phyloP scores from a whole-genome alignment of 1,140 invertebrate genomes.

The Caenorhabditis remanei region DNA sequence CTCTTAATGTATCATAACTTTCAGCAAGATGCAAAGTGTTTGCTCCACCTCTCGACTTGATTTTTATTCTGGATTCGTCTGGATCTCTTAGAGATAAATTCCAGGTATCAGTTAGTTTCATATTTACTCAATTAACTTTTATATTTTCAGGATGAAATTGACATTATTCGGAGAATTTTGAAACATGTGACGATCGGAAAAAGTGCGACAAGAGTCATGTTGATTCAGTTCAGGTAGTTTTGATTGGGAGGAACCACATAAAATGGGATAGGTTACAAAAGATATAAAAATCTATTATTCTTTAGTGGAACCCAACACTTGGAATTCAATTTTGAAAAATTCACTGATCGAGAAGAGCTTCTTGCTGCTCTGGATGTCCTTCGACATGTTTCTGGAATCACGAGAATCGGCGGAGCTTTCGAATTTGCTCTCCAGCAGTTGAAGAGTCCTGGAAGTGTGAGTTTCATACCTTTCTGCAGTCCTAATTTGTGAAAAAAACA shows the following conservation, averaged over 20 bases:
- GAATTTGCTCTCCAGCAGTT: conserved; percentile 73
- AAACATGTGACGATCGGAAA: conserved; percentile 76
- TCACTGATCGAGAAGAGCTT: conserved; percentile 71
- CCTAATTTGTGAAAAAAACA: background rate
- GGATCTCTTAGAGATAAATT: conserved; percentile 77
- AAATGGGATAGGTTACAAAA: too few relatives aligned
- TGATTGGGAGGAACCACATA: too few relatives aligned
- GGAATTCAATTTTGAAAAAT: conserved; percentile 76
- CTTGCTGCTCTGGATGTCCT: conserved; percentile 73
- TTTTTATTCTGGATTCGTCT: conserved; percentile 76
- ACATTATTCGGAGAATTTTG: conserved; percentile 75
- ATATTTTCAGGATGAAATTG: conserved; percentile 71
- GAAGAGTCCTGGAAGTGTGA: conserved; percentile 61
- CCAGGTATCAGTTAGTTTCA: conserved; percentile 61
- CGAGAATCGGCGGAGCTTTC: conserved; percentile 74
- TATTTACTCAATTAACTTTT: background rate
- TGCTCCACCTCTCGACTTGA: conserved; percentile 73
- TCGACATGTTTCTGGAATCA: conserved; percentile 76
- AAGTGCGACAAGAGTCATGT: conserved; percentile 73
- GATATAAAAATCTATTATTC: background rate
- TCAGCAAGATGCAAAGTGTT: conserved; percentile 74
- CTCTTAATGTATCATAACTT: conserved; percentile 56
- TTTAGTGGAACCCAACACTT: conserved; percentile 77
- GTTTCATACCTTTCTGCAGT: background rate
- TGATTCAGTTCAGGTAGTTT: conserved; percentile 75